These are phyloP conservation scores for Silurus glanis DNA, from an alignment of 2,113 vertebrate species.

Conservation along the genomic window DNA sequence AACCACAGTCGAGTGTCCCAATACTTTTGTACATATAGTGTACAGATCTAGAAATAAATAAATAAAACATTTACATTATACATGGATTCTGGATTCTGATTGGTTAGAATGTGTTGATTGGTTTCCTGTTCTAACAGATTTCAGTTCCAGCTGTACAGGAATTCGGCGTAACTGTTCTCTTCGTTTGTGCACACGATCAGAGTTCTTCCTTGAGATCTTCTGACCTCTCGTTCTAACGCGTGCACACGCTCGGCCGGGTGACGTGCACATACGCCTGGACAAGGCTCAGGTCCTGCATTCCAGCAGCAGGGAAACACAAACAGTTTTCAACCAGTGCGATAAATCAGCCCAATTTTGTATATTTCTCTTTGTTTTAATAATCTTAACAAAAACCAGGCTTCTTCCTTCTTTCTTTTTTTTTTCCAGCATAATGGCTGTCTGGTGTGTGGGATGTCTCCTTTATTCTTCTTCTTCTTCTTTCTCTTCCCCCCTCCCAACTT, in stretches of 20 bases:
- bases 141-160: background rate
- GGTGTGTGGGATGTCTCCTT: conserved; percentile 48
- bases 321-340: conserved; percentile 38
- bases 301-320: conserved; percentile 47
- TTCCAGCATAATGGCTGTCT: conserved; percentile 46
- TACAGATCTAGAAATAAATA: background rate
- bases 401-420: conserved; percentile 40
- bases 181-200: background rate
- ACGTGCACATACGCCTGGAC: conserved; percentile 25
- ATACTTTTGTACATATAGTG: too few species aligned
- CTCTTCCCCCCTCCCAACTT: conserved; percentile 1
- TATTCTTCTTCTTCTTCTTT: background rate
- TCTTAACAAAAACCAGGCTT: conserved; percentile 53
- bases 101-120: background rate
- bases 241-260: background rate
- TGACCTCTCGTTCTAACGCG: background rate
- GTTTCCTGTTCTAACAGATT: background rate
- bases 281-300: conserved; percentile 34
- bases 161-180: background rate
- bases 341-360: conserved; percentile 47
- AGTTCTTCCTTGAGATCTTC: background rate
- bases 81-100: background rate
- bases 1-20: too few species aligned
- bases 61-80: background rate
- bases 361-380: conserved; percentile 55